A percentile compares a stretch with the other conserved stretches of the same genome.
Evolutionary conservation across 2,113 vertebrate species (phyloP).

Genomic region (Rhadina sibilatrix): DNA sequence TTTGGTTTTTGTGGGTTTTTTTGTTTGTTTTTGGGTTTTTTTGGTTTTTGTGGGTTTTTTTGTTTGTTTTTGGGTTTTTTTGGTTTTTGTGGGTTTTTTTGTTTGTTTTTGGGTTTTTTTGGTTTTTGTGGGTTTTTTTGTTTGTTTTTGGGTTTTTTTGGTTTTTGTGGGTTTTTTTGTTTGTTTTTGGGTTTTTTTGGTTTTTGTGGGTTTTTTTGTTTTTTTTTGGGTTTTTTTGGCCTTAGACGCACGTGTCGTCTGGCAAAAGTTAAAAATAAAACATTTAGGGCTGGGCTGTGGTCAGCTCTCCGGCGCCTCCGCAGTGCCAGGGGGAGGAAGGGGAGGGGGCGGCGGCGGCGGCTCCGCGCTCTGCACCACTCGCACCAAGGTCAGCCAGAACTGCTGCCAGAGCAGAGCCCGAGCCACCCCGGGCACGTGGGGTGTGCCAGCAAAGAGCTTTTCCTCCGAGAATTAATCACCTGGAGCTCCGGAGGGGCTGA

Average conservation of each 20-base stretch:
- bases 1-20: too few species aligned
- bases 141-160: too few species aligned
- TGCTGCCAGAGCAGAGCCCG: neutral
- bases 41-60: too few species aligned
- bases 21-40: too few species aligned
- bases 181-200: too few species aligned
- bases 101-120: too few species aligned
- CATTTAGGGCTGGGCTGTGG: constrained; percentile 14
- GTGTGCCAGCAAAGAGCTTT: neutral
- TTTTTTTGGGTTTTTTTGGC: neutral
- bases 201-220: too few species aligned
- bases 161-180: too few species aligned
- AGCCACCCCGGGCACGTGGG: neutral
- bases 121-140: too few species aligned
- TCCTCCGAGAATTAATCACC: neutral
- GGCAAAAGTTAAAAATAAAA: constrained; percentile 63
- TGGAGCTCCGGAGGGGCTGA: neutral
- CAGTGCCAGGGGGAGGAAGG: constrained; percentile 4
- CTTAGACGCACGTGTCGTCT: constrained; percentile 19
- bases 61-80: too few species aligned
- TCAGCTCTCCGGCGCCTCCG: neutral
- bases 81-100: too few species aligned
- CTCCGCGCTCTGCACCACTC: constrained; percentile 15
- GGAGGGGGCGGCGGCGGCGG: neutral
- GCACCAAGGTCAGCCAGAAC: constrained; percentile 44